Evolutionary conservation across 2,888 invertebrate species (phyloP).

Genomic region (Paralinhomoeus sp.): DNA sequence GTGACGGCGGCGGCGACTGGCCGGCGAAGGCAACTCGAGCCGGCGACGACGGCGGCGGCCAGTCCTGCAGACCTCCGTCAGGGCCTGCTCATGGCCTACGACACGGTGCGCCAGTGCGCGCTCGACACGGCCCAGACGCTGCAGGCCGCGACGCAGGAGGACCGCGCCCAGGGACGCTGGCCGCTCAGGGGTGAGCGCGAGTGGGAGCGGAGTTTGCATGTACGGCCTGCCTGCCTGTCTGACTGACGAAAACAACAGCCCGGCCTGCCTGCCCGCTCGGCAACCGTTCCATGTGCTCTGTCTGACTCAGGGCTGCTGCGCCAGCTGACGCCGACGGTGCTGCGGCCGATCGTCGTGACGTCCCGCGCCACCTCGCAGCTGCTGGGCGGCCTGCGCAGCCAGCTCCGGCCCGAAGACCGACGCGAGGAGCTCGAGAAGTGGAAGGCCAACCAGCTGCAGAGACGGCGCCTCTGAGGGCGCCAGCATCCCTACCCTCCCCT

Average conservation of each 20-base stretch:
- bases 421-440: slow-evolving; percentile 59
- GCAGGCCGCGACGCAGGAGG: slow-evolving; percentile 57
- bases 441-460: too few relatives aligned
- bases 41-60: too few relatives aligned
- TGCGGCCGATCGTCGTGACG: slow-evolving; percentile 68
- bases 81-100: slow-evolving; percentile 70
- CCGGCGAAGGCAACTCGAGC: too few relatives aligned
- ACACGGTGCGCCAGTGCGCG: slow-evolving; percentile 62
- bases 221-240: not conserved
- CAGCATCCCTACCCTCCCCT: too few relatives aligned
- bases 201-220: not conserved
- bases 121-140: slow-evolving; percentile 68
- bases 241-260: too few relatives aligned
- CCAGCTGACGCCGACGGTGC: slow-evolving; percentile 64
- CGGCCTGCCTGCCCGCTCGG: slow-evolving; percentile 4
- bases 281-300: not conserved
- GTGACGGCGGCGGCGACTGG: too few relatives aligned
- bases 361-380: slow-evolving; percentile 68
- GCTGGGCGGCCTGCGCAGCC: slow-evolving; percentile 67
- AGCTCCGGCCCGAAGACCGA: slow-evolving; percentile 58
- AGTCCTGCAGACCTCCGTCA: slow-evolving; percentile 83
- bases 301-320: slow-evolving; percentile 56
- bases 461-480: too few relatives aligned
- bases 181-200: not conserved
- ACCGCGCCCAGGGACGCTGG: slow-evolving; percentile 31